Conservation (phyloP, 1,140 invertebrate species). For the roundworm (Caenorhabditis elegans) region WBcel235 BX284603.4:5262501-5263000, state of each 20-base stretch:
- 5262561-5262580: conserved; percentile 51
- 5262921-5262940: background rate
- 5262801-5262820: background rate
- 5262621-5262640: conserved; percentile 49
- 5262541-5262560: conserved; percentile 56
- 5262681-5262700: no score
- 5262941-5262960: background rate
- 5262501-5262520: conserved; percentile 54
- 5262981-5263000: background rate
- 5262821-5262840: background rate
- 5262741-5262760: background rate
- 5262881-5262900: background rate
- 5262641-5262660: background rate
- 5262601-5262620: conserved; percentile 53
- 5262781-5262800: no score
- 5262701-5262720: no score
- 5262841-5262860: no score
- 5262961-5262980: background rate
- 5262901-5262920: background rate
- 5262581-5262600: conserved; percentile 52
- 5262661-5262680: no score
- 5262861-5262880: no score
- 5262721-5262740: background rate
- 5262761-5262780: background rate
- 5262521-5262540: conserved; percentile 60